Base-by-base conservation (phyloP, 1,140 invertebrate species). In the Kradibia gibbosae region DNA sequence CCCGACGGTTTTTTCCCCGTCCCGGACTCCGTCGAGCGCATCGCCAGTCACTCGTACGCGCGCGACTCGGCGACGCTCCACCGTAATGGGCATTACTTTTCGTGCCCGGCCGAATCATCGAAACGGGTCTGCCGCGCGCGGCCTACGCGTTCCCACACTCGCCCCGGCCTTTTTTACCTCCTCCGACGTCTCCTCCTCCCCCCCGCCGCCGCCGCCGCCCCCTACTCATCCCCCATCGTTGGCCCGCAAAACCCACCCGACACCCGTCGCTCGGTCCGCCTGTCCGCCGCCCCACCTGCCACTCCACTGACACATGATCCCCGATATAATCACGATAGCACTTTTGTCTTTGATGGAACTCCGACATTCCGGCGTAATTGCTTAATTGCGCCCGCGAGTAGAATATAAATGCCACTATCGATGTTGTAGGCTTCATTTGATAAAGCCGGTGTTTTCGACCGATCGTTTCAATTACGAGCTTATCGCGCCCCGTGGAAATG, bases 41-140 rank as follows among this genome's bases (percentile, higher is more conserved):
- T n/a, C n/a, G n/a, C n/a, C n/a, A n/a, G n/a, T n/a, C n/a, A n/a
- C n/a, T n/a, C n/a, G n/a, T n/a, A n/a, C n/a, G n/a, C n/a, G n/a
- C n/a, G n/a, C n/a, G 11, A 0, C 17, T 5, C 17, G 50, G 34
- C 20, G 8, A 15, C 57, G 39, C 1, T 31, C 73, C 15, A 42
- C 70, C 28, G 53, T 28, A 57, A 62, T 77, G 55, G 55, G 55
- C 53, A 76, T 76, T 36, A 53, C 39, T 74, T 74, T 74, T 34
- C 20, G 48, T 15, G 34, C n/a, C 20, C 70, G 22, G 3, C n/a
- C 45, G 72, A 34, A 15, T 15, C 11, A 34, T 36, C 60, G 31
- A 65, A 53, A 73, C 48, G 31, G 48, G n/a, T 42, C 10, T 36
- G 13, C 20, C n/a, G 36, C 20, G 5, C 10, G 67, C 28, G 17